Base-by-base conservation (phyloP, 1,140 invertebrate genomes). In the Planococcus citri region DNA sequence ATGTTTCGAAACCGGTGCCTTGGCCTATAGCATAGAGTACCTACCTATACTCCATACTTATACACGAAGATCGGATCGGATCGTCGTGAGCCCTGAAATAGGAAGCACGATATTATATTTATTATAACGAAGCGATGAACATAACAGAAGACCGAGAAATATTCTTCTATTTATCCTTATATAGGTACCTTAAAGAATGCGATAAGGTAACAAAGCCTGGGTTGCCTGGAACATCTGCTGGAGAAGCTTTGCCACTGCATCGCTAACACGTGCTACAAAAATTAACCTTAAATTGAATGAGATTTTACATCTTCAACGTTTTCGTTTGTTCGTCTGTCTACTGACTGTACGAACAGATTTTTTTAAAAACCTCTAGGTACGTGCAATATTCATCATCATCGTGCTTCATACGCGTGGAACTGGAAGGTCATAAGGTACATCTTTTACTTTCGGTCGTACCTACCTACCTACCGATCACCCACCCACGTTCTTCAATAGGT, bases 161-260 rank as follows among this genome's bases (percentile, higher is more conserved):
- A 17, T n/a, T n/a, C 41, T 51, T 51, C 41, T 51, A 51, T 51
- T 14, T 20, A 51, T 51, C 41, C 41, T 51, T 51, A 51, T 9
- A n/a, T n/a, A n/a, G n/a, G n/a, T n/a, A 51, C 41, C 41, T 51
- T 51, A 20, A 51, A 51, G 41, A 51, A 51, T 51, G 41, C 41
- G 17, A 51, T 51, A 51, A 14, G 41, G 41, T 51, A 51, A 51
- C 29, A 33, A 33, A 33, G 29, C 29, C 12, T 33, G 4, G 17
- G 17, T 9, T 17, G 29, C 29, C 12, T 33, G 4, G 17, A 51
- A 51, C 41, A 51, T 51, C 41, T 51, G 41, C 41, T 20, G 6
- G 6, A 51, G n/a, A 51, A 14, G 17, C 17, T 51, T 33, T 12
- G 12, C 29, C 12, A 33, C 29, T 20, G 41, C 41, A 17, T 37